Percentiles rank a stretch among this genome's conserved stretches.
These are phyloP conservation scores for Poeciliopsis prolifica DNA, from an alignment of 2,113 vertebrate genomes.

Conservation along the genomic window DNA sequence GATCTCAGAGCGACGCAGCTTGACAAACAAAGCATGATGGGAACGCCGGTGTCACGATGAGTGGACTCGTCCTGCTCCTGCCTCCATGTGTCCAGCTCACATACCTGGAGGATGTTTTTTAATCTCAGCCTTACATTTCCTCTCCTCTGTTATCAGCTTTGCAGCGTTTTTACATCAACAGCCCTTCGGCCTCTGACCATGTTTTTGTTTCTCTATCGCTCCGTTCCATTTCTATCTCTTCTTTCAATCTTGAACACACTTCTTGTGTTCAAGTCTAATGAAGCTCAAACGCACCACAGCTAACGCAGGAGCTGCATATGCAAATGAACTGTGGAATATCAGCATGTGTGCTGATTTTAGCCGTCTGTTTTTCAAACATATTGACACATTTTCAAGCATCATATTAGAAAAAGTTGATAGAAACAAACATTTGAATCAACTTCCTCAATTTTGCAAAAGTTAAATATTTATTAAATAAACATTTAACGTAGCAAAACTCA, in stretches of 20 bases:
- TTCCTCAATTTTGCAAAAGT: too few species aligned
- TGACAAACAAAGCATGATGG: slow-evolving; percentile 2
- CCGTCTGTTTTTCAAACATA: too few species aligned
- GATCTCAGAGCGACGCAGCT: not conserved
- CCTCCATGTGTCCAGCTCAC: slow-evolving; percentile 1
- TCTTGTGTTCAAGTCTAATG: slow-evolving; percentile 39
- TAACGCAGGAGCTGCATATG: slow-evolving; percentile 52
- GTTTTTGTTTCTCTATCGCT: slow-evolving; percentile 22
- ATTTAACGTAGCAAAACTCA: too few species aligned
- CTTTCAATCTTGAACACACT: slow-evolving; percentile 62
- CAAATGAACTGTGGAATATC: slow-evolving; percentile 28
- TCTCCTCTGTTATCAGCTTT: slow-evolving; percentile 61
- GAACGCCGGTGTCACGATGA: slow-evolving; percentile 9
- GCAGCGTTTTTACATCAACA: slow-evolving; percentile 45
- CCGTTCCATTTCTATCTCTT: slow-evolving; percentile 53
- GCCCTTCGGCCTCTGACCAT: not conserved
- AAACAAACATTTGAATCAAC: too few species aligned
- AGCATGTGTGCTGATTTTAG: not conserved
- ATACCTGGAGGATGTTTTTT: slow-evolving; percentile 11
- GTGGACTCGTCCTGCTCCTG: not conserved
- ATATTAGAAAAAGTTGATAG: too few species aligned
- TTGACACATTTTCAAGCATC: too few species aligned
- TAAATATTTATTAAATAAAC: too few species aligned
- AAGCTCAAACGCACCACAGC: slow-evolving; percentile 33
- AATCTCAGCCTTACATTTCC: slow-evolving; percentile 48